phyloP scores from a whole-genome alignment of 2,113 vertebrate species.

The Saguinus imperator region DNA sequence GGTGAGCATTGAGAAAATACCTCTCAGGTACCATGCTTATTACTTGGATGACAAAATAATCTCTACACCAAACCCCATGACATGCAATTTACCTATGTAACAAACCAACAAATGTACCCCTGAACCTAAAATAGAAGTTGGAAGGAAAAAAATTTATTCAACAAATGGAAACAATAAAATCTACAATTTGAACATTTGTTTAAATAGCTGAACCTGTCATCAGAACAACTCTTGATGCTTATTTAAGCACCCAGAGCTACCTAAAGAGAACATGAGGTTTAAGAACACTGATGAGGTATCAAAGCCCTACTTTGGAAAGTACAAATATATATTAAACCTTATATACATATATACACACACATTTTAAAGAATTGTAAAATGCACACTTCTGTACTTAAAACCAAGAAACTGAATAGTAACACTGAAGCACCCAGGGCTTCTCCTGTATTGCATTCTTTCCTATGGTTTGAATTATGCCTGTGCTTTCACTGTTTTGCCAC shows the following conservation, averaged over 20 bases:
- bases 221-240: not conserved
- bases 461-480: not conserved
- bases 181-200: too few relatives aligned
- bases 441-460: not conserved
- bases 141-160: not conserved
- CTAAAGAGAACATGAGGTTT: not conserved
- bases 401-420: not conserved
- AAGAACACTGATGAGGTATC: not conserved
- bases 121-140: not conserved
- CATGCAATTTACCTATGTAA: too few relatives aligned
- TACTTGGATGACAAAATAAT: too few relatives aligned
- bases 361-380: not conserved
- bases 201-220: not conserved
- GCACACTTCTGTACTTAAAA: not conserved
- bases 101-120: too few relatives aligned
- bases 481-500: not conserved
- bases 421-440: not conserved
- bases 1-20: too few relatives aligned
- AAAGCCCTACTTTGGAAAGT: not conserved
- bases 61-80: too few relatives aligned
- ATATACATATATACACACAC: not conserved
- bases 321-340: not conserved
- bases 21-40: too few relatives aligned
- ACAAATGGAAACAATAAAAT: not conserved
- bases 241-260: not conserved